A percentile compares a stretch with the other conserved stretches of the same genome.
Conservation (phyloP, 2,797 vertebrate species). For the Hippopotamyrus pictus region DNA sequence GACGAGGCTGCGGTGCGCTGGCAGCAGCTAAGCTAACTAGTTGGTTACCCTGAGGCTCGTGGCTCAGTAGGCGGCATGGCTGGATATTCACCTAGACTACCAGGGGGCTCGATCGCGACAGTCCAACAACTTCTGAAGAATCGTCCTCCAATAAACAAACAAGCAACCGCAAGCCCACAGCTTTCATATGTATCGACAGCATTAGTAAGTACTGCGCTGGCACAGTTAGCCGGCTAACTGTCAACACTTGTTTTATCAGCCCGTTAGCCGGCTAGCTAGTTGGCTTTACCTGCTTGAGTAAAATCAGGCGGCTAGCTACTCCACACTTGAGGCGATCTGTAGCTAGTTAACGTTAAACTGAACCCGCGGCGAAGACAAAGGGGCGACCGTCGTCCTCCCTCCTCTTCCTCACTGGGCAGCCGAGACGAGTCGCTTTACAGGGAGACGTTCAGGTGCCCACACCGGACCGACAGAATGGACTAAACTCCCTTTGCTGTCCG, state of each 20-base stretch:
- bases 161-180: background rate
- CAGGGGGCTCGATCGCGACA: slow-evolving; percentile 1
- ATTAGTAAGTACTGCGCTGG: background rate
- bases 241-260: background rate
- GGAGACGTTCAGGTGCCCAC: slow-evolving; percentile 3
- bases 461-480: slow-evolving; percentile 14
- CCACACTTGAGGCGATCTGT: slow-evolving; percentile 9
- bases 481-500: slow-evolving; percentile 18
- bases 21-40: slow-evolving; percentile 7
- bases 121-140: slow-evolving; percentile 7
- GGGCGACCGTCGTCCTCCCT: slow-evolving; percentile 6
- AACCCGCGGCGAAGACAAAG: slow-evolving; percentile 11
- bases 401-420: slow-evolving; percentile 1
- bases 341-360: slow-evolving; percentile 11
- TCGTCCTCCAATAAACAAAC: background rate
- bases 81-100: background rate
- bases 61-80: background rate
- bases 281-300: slow-evolving; percentile 20
- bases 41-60: background rate
- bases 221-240: slow-evolving; percentile 11
- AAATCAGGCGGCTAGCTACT: slow-evolving; percentile 12
- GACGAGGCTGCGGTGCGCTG: background rate
- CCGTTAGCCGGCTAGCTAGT: slow-evolving; percentile 11
- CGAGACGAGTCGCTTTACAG: background rate
- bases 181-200: background rate